phyloP scores from a whole-genome alignment of 2,797 vertebrate genomes.

The Neosilurus hyrtlii region DNA sequence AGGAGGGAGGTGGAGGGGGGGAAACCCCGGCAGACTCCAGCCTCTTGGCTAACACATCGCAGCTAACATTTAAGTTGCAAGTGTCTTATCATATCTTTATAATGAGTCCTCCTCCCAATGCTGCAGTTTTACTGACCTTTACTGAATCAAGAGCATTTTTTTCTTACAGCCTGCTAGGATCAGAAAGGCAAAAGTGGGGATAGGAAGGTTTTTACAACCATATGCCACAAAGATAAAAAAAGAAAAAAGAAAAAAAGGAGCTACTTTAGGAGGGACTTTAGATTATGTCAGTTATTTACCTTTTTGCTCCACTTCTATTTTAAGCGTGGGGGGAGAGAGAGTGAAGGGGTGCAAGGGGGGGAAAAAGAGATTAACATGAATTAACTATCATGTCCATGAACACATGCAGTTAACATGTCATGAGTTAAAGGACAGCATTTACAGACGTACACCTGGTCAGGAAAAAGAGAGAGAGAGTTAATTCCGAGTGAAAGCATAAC shows the following conservation, averaged over 20 bases:
- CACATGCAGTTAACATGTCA: slow-evolving; percentile 90
- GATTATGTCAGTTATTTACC: slow-evolving; percentile 98
- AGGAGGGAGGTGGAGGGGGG: slow-evolving; percentile 61
- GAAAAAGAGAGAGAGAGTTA: slow-evolving; percentile 68
- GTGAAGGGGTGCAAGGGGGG: slow-evolving; percentile 95
- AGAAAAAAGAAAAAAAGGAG: slow-evolving; percentile 78
- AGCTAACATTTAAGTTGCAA: slow-evolving; percentile 84
- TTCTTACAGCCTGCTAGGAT: slow-evolving; percentile 76
- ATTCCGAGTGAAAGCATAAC: slow-evolving; percentile 66
- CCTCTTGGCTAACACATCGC: slow-evolving; percentile 72
- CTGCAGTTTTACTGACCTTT: slow-evolving; percentile 77
- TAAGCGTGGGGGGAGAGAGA: slow-evolving; percentile 98
- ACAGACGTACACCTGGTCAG: slow-evolving; percentile 84
- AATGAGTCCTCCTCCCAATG: slow-evolving; percentile 69
- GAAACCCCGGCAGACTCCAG: slow-evolving; percentile 77
- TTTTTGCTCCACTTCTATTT: slow-evolving; percentile 99
- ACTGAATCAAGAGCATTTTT: slow-evolving; percentile 77
- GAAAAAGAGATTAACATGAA: slow-evolving; percentile 99
- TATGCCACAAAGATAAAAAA: slow-evolving; percentile 82
- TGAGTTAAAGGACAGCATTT: slow-evolving; percentile 81
- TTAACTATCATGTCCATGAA: slow-evolving; percentile 92
- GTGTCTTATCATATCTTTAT: slow-evolving; percentile 66
- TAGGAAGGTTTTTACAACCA: slow-evolving; percentile 92
- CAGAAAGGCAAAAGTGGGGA: slow-evolving; percentile 83
- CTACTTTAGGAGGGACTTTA: slow-evolving; percentile 80